Evolutionary conservation across 1,140 invertebrate genomes (phyloP).

Genomic region (Platyscapa corneri): DNA sequence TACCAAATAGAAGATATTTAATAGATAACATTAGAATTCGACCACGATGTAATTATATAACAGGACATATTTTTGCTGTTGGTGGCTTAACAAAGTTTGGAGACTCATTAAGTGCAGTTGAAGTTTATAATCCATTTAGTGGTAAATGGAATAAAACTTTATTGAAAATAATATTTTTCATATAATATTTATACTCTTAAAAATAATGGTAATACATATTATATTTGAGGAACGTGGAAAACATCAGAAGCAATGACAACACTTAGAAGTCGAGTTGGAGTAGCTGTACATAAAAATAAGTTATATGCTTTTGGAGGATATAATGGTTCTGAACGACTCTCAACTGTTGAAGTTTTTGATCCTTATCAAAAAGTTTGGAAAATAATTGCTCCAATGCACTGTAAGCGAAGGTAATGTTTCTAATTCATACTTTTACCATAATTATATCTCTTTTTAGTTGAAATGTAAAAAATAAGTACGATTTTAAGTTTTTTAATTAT

Average conservation of each 20-base stretch:
- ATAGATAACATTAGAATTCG: constrained; percentile 85
- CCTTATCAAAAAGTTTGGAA: constrained; percentile 83
- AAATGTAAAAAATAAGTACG: constrained; percentile 28
- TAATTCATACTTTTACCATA: neutral
- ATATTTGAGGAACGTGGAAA: constrained; percentile 79
- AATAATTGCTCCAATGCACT: constrained; percentile 87
- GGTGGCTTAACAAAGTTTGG: constrained; percentile 90
- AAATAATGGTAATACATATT: neutral
- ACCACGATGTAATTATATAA: constrained; percentile 84
- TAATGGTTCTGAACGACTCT: constrained; percentile 87
- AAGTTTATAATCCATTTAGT: constrained; percentile 86
- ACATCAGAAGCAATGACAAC: constrained; percentile 91
- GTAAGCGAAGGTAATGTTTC: constrained; percentile 81
- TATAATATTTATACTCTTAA: neutral
- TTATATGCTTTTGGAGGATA: constrained; percentile 86
- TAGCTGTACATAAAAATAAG: constrained; percentile 85
- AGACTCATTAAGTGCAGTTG: constrained; percentile 90
- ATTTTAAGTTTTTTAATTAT: constrained; percentile 11
- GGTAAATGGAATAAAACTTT: constrained; percentile 48
- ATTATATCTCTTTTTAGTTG: neutral
- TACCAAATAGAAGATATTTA: constrained; percentile 86
- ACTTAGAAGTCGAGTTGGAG: constrained; percentile 85
- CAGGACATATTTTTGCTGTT: constrained; percentile 91
- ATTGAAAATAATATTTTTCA: neutral
- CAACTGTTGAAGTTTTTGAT: constrained; percentile 91